Evolutionary conservation across 2,797 vertebrate genomes (phyloP).

Genomic region (Taenioides sp.): DNA sequence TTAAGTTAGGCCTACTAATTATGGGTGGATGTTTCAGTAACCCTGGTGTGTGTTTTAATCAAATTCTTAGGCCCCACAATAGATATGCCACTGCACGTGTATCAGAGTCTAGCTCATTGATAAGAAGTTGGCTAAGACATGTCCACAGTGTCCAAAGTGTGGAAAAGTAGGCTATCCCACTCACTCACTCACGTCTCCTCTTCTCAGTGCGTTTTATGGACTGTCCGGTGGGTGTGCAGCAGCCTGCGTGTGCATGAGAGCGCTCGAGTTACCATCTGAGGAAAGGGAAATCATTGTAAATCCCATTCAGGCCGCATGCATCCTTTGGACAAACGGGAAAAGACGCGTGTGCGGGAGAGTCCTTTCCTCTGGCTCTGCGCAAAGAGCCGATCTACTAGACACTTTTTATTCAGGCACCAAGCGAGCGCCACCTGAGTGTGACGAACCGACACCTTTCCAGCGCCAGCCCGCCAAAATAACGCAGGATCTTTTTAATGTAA

Average conservation of each 20-base stretch:
- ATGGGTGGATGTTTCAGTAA: too few relatives aligned
- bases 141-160: conserved; percentile 57
- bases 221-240: conserved; percentile 46
- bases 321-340: conserved; percentile 63
- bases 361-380: conserved; percentile 44
- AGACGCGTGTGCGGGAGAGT: conserved; percentile 13
- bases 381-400: conserved; percentile 16
- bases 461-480: conserved; percentile 2
- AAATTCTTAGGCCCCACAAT: too few relatives aligned
- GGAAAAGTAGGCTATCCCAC: conserved; percentile 11
- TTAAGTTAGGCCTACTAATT: too few relatives aligned
- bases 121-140: conserved; percentile 16
- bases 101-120: not conserved
- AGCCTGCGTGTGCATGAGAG: conserved; percentile 35
- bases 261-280: conserved; percentile 74
- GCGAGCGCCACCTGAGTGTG: conserved; percentile 65
- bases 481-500: conserved; percentile 12
- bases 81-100: not conserved
- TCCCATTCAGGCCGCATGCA: conserved; percentile 76
- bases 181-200: conserved; percentile 18
- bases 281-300: conserved; percentile 84
- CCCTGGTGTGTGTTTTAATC: too few relatives aligned
- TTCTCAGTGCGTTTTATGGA: conserved; percentile 63
- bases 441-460: conserved; percentile 17
- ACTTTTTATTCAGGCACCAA: conserved; percentile 38